phyloP scores from a whole-genome alignment of 2,113 vertebrate genomes.

The Mus spicilegus region DNA sequence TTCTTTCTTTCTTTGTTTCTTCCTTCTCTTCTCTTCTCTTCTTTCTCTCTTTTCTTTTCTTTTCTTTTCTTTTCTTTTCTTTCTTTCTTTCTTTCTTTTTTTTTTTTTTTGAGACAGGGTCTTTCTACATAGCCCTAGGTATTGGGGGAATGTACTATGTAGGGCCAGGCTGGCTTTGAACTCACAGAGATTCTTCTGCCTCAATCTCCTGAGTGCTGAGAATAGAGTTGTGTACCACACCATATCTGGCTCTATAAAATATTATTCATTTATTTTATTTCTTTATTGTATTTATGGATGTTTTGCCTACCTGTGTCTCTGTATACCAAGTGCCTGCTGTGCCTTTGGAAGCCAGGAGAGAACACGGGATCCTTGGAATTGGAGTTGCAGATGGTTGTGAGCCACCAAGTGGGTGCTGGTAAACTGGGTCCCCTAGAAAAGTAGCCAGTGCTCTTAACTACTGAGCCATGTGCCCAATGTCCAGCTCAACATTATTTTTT shows the following conservation, averaged over 20 bases:
- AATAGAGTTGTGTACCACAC: neutral
- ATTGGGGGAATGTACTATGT: neutral
- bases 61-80: too few species aligned
- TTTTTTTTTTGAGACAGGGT: neutral
- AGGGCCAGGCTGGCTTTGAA: neutral
- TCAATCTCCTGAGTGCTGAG: neutral
- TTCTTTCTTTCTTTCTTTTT: neutral
- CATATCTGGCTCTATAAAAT: neutral
- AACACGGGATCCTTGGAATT: neutral
- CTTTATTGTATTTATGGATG: neutral
- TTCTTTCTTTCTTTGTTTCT: neutral
- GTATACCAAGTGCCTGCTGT: neutral
- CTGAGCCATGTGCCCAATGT: neutral
- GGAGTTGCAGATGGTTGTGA: neutral
- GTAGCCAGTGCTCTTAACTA: neutral
- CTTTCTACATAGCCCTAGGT: neutral
- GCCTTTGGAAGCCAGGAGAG: neutral
- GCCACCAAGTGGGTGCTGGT: neutral
- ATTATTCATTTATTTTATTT: neutral
- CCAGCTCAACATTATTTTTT: neutral
- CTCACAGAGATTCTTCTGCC: neutral
- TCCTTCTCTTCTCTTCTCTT: too few species aligned
- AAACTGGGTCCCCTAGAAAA: neutral
- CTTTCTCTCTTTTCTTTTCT: too few species aligned
- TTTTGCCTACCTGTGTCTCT: neutral